Conservation (phyloP, 1,140 invertebrate species). For the Macrostomum lignano region DNA sequence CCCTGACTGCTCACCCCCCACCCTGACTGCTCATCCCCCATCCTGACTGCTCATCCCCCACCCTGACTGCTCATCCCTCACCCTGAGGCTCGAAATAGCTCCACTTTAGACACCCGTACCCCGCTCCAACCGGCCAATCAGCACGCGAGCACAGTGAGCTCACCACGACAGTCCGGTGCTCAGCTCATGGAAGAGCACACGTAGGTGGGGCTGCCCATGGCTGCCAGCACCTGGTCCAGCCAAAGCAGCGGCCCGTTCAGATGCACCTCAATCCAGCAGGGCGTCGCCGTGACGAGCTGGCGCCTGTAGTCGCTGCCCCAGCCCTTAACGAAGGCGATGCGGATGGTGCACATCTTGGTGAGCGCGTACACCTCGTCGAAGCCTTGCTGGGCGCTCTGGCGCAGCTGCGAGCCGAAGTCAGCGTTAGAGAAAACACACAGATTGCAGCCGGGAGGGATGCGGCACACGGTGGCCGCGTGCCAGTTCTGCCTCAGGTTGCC, state of each 20-base stretch:
- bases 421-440: slow-evolving; percentile 98
- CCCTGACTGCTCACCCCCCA: no score
- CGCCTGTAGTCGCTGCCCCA: slow-evolving; percentile 32
- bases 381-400: slow-evolving; percentile 67
- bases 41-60: no score
- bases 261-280: slow-evolving; percentile 32
- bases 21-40: no score
- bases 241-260: slow-evolving; percentile 29
- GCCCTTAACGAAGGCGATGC: slow-evolving; percentile 34
- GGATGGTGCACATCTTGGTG: slow-evolving; percentile 89
- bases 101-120: no score
- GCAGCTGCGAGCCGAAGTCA: slow-evolving; percentile 80
- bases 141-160: no score
- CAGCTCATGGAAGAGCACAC: slow-evolving; percentile 39
- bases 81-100: no score
- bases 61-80: no score
- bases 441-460: slow-evolving; percentile 92
- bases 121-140: no score
- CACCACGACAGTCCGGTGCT: background rate
- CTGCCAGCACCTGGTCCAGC: slow-evolving; percentile 27
- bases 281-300: slow-evolving; percentile 31
- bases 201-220: slow-evolving; percentile 43
- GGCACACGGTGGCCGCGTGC: slow-evolving; percentile 94
- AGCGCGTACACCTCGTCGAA: slow-evolving; percentile 89
- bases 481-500: slow-evolving; percentile 92